Base-by-base conservation (phyloP, 2,113 vertebrate genomes). In the Orthonyx spaldingii region DNA sequence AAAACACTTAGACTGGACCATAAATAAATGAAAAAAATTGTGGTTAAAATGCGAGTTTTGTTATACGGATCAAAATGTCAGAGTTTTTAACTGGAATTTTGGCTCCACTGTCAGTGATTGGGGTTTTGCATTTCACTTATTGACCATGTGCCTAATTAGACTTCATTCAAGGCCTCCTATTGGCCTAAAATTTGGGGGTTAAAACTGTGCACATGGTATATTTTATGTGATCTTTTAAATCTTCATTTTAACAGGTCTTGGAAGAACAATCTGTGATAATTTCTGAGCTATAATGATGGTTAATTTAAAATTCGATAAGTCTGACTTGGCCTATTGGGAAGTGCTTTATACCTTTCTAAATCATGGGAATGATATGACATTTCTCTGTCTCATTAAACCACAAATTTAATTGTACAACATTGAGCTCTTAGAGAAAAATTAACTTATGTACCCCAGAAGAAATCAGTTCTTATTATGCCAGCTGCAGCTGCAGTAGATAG, bases 261-360 rank as follows among this genome's bases (percentile, higher is more conserved):
- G 42, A 93, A 95, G 46, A 59, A 77, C 30, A 85, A 66, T 55
- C 28, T 8, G 4, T 81, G 35, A 20, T 19, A 93, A 71, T 13
- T 68, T 94, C 42, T 89, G 32, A 53, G 74, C 37, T 53, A 47
- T 69, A 82, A 87, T 55, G 70, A 79, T 0, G 4, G 47, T n/a
- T 93, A 90, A 74, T 93, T 95, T 95, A 91, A 95, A 93, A 85
- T 80, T 41, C 68, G 50, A 7, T 69, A 95, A 24, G 27, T 70
- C 69, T 72, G n/a, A 77, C 79, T 90, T 81, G 60, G 55, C 30
- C 82, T 70, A 16, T 30, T 93, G 75, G 87, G 63, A 93, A 80
- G 35, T 57, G 22, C 28, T 87, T 94, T 72, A 65, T 72, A 72
- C 33, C 24, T 71, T 93, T 72, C 35, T 77, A 70, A 86, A 85